Conservation (phyloP, 1,140 invertebrate genomes). For the Ladona fulva region DNA sequence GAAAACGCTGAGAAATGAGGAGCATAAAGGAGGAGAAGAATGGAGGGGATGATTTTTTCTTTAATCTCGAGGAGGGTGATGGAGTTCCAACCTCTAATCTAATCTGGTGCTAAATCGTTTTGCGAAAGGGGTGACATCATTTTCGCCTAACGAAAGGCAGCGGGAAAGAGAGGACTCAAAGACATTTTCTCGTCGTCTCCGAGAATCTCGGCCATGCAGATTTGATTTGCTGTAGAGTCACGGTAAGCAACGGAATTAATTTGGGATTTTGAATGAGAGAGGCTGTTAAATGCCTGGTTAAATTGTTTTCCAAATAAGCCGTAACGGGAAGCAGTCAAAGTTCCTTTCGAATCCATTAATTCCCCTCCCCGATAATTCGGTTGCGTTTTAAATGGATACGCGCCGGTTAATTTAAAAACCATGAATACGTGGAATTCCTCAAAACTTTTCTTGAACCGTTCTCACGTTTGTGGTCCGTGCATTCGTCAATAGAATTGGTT, state of each 20-base stretch:
- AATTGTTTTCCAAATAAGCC: neutral
- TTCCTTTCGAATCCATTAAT: too few relatives aligned
- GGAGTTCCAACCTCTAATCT: slow-evolving; percentile 4
- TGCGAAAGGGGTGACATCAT: slow-evolving; percentile 3
- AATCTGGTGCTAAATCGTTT: neutral
- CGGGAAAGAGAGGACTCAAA: neutral
- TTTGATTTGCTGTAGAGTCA: neutral
- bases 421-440: too few relatives aligned
- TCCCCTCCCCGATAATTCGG: too few relatives aligned
- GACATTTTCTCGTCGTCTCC: neutral
- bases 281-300: neutral
- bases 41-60: neutral
- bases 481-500: too few relatives aligned
- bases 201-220: neutral
- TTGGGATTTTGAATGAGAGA: neutral
- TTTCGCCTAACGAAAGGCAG: neutral
- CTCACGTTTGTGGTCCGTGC: too few relatives aligned
- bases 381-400: too few relatives aligned
- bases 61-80: neutral
- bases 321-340: too few relatives aligned
- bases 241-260: neutral
- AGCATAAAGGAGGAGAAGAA: neutral
- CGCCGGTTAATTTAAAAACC: too few relatives aligned
- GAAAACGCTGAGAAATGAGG: neutral
- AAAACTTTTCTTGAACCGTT: too few relatives aligned